Conservation (phyloP, 2,113 vertebrate genomes). For the Perccottus glenii region DNA sequence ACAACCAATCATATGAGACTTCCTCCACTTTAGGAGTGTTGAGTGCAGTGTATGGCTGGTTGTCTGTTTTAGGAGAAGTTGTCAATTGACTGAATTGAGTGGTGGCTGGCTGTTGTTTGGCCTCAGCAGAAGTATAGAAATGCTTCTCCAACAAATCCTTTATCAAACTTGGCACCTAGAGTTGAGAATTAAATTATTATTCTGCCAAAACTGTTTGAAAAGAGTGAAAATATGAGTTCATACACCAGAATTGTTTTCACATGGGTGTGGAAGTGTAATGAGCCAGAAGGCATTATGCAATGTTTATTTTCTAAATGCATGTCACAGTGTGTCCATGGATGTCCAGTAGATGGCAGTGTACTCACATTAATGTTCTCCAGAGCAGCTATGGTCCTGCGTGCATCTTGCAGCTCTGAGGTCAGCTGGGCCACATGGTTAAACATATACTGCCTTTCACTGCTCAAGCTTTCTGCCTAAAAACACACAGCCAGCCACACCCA, state of each 20-base stretch:
- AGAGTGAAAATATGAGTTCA: neutral
- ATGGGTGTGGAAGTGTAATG: too few relatives aligned
- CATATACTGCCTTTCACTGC: slow-evolving; percentile 74
- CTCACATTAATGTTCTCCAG: slow-evolving; percentile 83
- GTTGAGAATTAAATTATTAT: slow-evolving; percentile 12
- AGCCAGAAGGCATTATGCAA: too few relatives aligned
- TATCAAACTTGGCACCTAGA: slow-evolving; percentile 72
- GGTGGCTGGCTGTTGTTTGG: slow-evolving; percentile 31
- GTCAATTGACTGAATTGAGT: slow-evolving; percentile 10
- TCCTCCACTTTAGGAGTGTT: slow-evolving; percentile 37
- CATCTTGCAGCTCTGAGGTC: slow-evolving; percentile 71
- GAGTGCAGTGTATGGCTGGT: slow-evolving; percentile 11
- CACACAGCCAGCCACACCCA: neutral
- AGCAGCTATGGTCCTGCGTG: slow-evolving; percentile 75
- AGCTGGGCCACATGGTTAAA: slow-evolving; percentile 75
- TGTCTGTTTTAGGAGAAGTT: slow-evolving; percentile 25
- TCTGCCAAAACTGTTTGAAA: neutral
- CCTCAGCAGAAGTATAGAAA: slow-evolving; percentile 52
- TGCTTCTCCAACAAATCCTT: slow-evolving; percentile 74
- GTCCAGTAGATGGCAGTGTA: slow-evolving; percentile 59
- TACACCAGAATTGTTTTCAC: neutral
- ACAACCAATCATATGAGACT: slow-evolving; percentile 49
- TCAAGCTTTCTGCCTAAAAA: slow-evolving; percentile 69
- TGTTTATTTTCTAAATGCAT: too few relatives aligned
- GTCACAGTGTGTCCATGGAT: neutral